A percentile compares a stretch with the other conserved stretches of the same genome.
Conservation (phyloP, 2,113 vertebrate genomes). For the Orientallactaga bullata region DNA sequence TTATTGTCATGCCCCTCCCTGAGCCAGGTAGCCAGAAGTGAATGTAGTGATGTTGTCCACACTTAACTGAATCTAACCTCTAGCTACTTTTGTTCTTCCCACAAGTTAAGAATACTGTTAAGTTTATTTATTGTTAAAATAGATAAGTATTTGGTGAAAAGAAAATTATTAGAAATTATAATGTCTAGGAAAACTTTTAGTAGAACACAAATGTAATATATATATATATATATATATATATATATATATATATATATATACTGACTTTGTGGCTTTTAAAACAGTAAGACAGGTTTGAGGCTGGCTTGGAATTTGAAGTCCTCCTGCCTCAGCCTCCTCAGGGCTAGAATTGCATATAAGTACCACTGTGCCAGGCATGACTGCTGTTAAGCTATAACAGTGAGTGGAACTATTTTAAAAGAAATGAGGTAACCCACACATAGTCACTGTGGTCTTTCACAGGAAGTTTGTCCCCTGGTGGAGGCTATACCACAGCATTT, state of each 20-base stretch:
- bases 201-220: background rate
- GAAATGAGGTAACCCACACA: background rate
- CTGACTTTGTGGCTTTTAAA: no score
- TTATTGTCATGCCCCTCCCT: background rate
- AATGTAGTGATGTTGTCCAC: background rate
- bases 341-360: no score
- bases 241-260: no score
- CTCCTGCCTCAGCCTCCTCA: background rate
- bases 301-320: background rate
- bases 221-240: no score
- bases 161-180: constrained; percentile 11
- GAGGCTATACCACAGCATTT: background rate
- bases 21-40: background rate
- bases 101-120: background rate
- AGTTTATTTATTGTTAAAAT: background rate
- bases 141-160: background rate
- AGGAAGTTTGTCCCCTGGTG: background rate
- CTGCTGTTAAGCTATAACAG: background rate
- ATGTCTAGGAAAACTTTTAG: background rate
- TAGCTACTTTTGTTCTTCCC: background rate
- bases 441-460: background rate
- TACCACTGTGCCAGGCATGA: background rate
- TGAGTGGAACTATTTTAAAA: background rate
- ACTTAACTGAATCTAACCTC: background rate
- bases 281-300: no score